Conservation (phyloP, 2,888 invertebrate species). For the Aromia moschata region DNA sequence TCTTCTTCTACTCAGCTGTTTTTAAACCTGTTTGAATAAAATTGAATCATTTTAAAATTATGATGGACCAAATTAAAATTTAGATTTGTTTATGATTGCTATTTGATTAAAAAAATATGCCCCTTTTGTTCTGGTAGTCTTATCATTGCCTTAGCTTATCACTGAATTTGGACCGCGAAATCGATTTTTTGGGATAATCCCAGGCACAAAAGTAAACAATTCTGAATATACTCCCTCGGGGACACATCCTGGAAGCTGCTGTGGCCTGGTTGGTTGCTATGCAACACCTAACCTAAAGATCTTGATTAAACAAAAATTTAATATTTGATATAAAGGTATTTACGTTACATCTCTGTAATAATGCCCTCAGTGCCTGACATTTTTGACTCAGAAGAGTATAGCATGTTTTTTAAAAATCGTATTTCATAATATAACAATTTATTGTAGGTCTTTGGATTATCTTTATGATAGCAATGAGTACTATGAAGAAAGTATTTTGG, state of each 20-base stretch:
- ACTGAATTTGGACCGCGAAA: no score
- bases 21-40: no score
- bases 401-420: neutral
- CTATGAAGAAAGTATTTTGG: slow-evolving; percentile 39
- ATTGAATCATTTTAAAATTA: no score
- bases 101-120: no score
- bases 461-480: slow-evolving; percentile 31
- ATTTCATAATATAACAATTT: slow-evolving; percentile 1
- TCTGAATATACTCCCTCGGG: no score
- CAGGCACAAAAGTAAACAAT: no score
- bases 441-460: slow-evolving; percentile 34
- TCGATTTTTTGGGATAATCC: no score
- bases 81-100: no score
- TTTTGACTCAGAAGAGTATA: slow-evolving; percentile 28
- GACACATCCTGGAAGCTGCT: slow-evolving; percentile 5
- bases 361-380: slow-evolving; percentile 19
- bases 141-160: no score
- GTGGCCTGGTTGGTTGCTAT: slow-evolving; percentile 22
- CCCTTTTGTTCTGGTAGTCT: no score
- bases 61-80: no score
- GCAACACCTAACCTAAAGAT: slow-evolving; percentile 25
- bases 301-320: slow-evolving; percentile 10
- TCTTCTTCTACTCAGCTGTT: no score
- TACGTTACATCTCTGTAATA: neutral
- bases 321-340: neutral